Base-by-base conservation (phyloP, 2,113 vertebrate genomes). In the Corvus moneduloides region DNA sequence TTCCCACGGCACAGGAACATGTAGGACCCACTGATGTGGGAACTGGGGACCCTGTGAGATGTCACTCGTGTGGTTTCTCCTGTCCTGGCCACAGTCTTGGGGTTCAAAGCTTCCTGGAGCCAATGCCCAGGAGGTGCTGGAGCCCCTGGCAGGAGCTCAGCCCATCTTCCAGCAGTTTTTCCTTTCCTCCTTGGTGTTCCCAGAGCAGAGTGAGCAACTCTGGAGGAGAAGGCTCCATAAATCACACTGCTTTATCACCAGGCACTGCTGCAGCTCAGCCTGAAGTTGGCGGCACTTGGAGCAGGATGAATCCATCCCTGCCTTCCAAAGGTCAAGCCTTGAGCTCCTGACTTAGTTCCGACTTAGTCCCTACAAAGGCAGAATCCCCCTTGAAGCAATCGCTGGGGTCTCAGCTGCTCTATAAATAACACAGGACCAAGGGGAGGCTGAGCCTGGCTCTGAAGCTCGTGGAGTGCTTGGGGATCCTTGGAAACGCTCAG, bases 401-500 rank as follows among this genome's bases (percentile, higher is more conserved):
- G 11, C 63, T 46, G 41, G 88, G 76, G 16, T 90, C 94, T 77
- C 90, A 28, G 75, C 86, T 11, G 64, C 85, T 92, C 94, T 89
- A 95, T 96, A 96, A 96, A 95, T 96, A 95, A 79, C 90, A 13
- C 74, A 23, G 94, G 84, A 78, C 90, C 87, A 27, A 78, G 93
- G 61, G 92, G 72, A n/a, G 75, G 71, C 76, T 75, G 84, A 95
- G 92, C 69, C 90, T 3, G 20, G 86, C 92, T 96, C 94, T 92
- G 90, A 93, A 93, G 92, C 76, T 78, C 3, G 3, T 64, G 41
- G 72, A 93, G 92, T 66, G 85, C 92, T 90, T 30, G 83, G 93
- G 86, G 83, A 95, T 93, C 72, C 80, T 94, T 68, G 69, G 83
- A 77, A 93, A 92, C 2, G 18, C 74, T 68, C 39, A 16, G 76